phyloP scores from a whole-genome alignment of 2,888 invertebrate genomes.

The Nudaria mundana region DNA sequence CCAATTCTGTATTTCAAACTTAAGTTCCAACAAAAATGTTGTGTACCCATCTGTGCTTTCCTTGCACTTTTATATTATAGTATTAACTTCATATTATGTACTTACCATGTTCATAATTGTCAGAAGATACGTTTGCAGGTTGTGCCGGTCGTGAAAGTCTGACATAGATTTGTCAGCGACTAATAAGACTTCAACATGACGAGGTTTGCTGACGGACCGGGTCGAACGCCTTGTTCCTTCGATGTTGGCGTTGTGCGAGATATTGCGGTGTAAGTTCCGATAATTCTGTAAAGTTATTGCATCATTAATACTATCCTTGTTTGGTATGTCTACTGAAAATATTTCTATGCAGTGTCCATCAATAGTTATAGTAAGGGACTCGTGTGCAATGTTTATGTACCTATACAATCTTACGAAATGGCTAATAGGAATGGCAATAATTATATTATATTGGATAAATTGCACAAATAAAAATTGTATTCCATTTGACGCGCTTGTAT shows the following conservation, averaged over 20 bases:
- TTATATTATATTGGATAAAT: no score
- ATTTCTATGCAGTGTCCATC: no score
- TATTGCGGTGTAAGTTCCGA: constrained; percentile 37
- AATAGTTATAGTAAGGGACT: not conserved
- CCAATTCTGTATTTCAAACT: no score
- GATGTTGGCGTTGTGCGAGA: constrained; percentile 19
- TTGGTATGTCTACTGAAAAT: not conserved
- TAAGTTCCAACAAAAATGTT: no score
- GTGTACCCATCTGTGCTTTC: no score
- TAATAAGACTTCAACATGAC: constrained; percentile 92
- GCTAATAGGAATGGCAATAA: no score
- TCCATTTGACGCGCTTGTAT: no score
- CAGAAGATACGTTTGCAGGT: constrained; percentile 91
- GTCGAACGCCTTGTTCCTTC: constrained; percentile 41
- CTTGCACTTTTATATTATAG: no score
- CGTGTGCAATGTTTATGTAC: no score
- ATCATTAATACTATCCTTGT: not conserved
- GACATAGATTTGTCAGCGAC: constrained; percentile 95
- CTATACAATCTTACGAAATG: no score
- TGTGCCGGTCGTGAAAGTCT: constrained; percentile 91
- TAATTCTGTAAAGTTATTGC: constrained; percentile 2
- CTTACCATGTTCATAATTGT: constrained; percentile 96
- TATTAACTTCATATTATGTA: no score
- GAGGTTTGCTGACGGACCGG: constrained; percentile 87
- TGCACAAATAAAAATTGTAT: no score